These are phyloP conservation scores for Chrysolina americana DNA, from an alignment of 2,888 invertebrate genomes.

Conservation along the genomic window DNA sequence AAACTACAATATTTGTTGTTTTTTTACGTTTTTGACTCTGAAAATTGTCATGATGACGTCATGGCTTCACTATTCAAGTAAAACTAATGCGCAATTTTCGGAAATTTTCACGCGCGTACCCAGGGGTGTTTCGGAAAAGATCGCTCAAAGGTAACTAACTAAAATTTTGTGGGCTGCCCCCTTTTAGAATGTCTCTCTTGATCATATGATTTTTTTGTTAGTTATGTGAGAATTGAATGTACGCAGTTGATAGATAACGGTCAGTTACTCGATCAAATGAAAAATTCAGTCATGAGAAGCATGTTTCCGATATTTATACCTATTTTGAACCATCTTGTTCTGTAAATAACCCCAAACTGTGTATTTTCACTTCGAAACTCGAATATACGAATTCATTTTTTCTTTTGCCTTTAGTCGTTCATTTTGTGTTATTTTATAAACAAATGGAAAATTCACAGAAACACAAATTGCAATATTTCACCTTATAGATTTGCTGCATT, in stretches of 20 bases:
- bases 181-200: conserved; percentile 68
- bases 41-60: conserved; percentile 50
- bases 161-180: conserved; percentile 70
- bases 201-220: conserved; percentile 58
- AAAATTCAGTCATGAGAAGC: neutral
- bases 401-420: conserved; percentile 65
- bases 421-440: conserved; percentile 53
- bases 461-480: conserved; percentile 69
- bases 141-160: conserved; percentile 93
- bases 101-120: conserved; percentile 74
- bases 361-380: conserved; percentile 62
- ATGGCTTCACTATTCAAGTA: conserved; percentile 44
- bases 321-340: conserved; percentile 17
- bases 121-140: conserved; percentile 97
- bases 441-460: conserved; percentile 64
- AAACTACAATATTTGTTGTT: neutral
- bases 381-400: conserved; percentile 50
- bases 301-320: neutral
- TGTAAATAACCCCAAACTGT: conserved; percentile 56
- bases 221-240: conserved; percentile 65
- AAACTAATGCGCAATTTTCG: conserved; percentile 61
- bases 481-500: conserved; percentile 70
- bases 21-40: neutral
- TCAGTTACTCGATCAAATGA: neutral
- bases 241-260: conserved; percentile 56